phyloP scores from a whole-genome alignment of 2,113 vertebrate species.

The Cavia aperea region DNA sequence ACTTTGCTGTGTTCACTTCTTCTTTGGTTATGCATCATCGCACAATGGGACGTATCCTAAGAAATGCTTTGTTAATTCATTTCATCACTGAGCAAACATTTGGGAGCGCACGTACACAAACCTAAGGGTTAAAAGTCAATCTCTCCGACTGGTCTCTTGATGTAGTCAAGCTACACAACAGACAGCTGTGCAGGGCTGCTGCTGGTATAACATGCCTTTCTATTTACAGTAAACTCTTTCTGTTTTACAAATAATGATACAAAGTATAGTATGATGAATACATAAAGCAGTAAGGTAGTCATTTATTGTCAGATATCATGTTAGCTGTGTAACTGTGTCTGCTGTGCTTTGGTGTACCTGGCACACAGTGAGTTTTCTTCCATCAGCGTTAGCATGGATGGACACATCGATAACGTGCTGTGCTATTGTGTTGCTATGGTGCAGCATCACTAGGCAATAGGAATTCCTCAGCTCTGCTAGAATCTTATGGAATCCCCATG shows the following conservation, averaged over 20 bases:
- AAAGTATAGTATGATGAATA: not conserved
- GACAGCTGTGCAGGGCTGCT: not conserved
- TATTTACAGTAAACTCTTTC: not conserved
- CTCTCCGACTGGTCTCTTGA: not conserved
- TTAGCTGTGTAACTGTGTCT: too few relatives aligned
- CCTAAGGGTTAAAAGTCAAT: too few relatives aligned
- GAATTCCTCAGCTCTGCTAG: not conserved
- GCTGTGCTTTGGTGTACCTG: not conserved
- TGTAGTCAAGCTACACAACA: not conserved
- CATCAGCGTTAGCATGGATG: too few relatives aligned
- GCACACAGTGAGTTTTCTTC: not conserved
- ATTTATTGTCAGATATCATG: not conserved
- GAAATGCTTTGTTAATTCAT: not conserved
- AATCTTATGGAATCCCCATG: not conserved
- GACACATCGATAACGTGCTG: not conserved
- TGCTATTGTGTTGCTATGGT: too few relatives aligned
- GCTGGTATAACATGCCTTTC: not conserved
- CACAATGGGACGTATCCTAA: not conserved
- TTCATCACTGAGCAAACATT: not conserved
- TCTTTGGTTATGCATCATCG: not conserved
- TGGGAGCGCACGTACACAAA: not conserved
- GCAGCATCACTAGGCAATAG: not conserved
- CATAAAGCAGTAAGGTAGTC: not conserved
- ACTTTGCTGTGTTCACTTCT: not conserved
- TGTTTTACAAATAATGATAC: not conserved